Evolutionary conservation across 2,888 invertebrate species (phyloP).

Genomic region (Troides helena): DNA sequence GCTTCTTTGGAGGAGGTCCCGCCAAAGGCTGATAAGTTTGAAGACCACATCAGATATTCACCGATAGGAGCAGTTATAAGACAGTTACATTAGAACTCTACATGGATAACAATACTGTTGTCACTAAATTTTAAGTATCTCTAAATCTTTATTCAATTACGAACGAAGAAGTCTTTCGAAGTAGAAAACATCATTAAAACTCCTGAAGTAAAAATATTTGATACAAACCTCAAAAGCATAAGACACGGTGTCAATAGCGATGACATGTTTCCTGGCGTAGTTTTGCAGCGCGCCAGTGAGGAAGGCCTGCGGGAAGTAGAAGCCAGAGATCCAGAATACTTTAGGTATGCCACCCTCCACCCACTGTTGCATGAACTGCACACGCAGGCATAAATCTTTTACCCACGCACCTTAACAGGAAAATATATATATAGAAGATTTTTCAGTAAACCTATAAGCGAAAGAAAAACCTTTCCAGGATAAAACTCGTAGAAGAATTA

Average conservation of each 20-base stretch:
- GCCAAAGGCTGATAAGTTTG: slow-evolving; percentile 62
- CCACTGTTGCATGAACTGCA: slow-evolving; percentile 84
- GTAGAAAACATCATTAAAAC: no score
- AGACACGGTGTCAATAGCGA: slow-evolving; percentile 86
- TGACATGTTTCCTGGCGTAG: slow-evolving; percentile 86
- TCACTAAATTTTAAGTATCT: no score
- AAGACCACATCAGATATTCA: no score
- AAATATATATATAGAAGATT: neutral
- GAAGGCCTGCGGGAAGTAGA: slow-evolving; percentile 93
- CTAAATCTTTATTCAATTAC: no score
- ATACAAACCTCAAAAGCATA: slow-evolving; percentile 80
- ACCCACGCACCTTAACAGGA: slow-evolving; percentile 82
- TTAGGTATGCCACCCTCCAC: slow-evolving; percentile 83
- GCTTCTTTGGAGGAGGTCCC: slow-evolving; percentile 65
- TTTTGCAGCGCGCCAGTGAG: slow-evolving; percentile 91
- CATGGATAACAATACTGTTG: no score
- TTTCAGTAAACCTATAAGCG: no score
- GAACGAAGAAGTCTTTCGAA: no score
- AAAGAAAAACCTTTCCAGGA: no score
- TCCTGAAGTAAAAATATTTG: no score
- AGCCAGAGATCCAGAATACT: slow-evolving; percentile 91
- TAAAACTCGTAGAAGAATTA: no score
- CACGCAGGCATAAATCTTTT: slow-evolving; percentile 81
- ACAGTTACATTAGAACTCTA: no score
- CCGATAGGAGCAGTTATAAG: no score